Percentiles rank a stretch among this genome's conserved stretches.
These are phyloP conservation scores for Thera obeliscata DNA, from an alignment of 2,888 invertebrate genomes.

Conservation along the genomic window DNA sequence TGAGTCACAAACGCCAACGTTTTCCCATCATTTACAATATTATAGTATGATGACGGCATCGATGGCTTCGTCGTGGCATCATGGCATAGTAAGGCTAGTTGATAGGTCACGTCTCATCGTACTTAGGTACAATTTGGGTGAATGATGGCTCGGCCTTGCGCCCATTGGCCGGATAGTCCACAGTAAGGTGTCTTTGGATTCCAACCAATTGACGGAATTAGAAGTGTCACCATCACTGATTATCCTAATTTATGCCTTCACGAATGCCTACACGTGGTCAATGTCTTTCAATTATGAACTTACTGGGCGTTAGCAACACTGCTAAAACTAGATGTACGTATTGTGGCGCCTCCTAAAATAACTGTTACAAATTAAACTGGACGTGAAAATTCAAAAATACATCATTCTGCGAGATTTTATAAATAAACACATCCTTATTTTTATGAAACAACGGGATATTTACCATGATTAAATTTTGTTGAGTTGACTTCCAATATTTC, in stretches of 20 bases:
- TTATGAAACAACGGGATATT: too few relatives aligned
- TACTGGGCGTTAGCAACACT: background rate
- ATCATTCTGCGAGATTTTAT: background rate
- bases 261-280: background rate
- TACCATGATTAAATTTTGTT: too few relatives aligned
- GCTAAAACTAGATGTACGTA: too few relatives aligned
- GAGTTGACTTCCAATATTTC: too few relatives aligned
- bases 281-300: slow-evolving; percentile 15
- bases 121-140: slow-evolving; percentile 28
- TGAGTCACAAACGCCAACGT: too few relatives aligned
- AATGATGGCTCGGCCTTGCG: slow-evolving; percentile 18
- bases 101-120: slow-evolving; percentile 28
- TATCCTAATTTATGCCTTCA: slow-evolving; percentile 32
- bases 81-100: slow-evolving; percentile 38
- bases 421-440: too few relatives aligned
- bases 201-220: slow-evolving; percentile 55
- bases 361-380: too few relatives aligned
- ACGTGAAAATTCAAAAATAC: too few relatives aligned
- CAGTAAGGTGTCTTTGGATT: slow-evolving; percentile 46
- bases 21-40: background rate
- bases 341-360: too few relatives aligned
- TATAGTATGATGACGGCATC: slow-evolving; percentile 60
- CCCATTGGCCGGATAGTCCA: slow-evolving; percentile 14
- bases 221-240: slow-evolving; percentile 47
- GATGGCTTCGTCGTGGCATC: slow-evolving; percentile 40